Percentiles rank a stretch among this genome's conserved stretches.
These are phyloP conservation scores for Poeciliopsis turneri DNA, from an alignment of 2,797 vertebrate species.

Conservation along the genomic window DNA sequence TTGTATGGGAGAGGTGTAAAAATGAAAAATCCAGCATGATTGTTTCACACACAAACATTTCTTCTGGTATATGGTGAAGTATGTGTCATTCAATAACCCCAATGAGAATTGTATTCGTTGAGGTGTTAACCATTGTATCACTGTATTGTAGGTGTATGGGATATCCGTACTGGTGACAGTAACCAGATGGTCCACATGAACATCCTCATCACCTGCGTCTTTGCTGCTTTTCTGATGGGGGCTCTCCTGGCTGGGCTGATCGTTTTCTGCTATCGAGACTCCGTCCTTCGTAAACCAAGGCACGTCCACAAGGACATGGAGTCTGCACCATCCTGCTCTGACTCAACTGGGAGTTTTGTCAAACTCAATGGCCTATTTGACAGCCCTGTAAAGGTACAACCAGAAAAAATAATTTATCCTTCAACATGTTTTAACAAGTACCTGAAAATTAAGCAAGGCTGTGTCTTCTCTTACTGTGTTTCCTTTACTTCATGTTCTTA, in stretches of 20 bases:
- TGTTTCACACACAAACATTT: constrained; percentile 58
- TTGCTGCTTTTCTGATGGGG: constrained; percentile 94
- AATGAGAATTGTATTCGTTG: constrained; percentile 7
- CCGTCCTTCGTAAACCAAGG: constrained; percentile 90
- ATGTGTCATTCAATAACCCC: constrained; percentile 23
- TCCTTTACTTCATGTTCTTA: constrained; percentile 43
- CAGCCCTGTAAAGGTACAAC: constrained; percentile 90
- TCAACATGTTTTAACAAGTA: constrained; percentile 13
- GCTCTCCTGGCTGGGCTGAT: constrained; percentile 95
- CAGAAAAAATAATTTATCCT: constrained; percentile 14
- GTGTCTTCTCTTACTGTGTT: constrained; percentile 40
- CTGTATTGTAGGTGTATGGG: constrained; percentile 93
- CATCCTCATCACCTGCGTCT: constrained; percentile 97
- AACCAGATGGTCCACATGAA: constrained; percentile 99
- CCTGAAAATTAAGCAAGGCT: constrained; percentile 17
- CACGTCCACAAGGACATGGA: constrained; percentile 94
- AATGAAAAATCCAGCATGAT: constrained; percentile 67
- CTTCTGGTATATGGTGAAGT: constrained; percentile 38
- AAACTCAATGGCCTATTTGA: constrained; percentile 96
- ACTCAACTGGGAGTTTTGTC: constrained; percentile 94
- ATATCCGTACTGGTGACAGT: constrained; percentile 92
- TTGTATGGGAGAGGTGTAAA: constrained; percentile 35
- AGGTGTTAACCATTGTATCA: constrained; percentile 47
- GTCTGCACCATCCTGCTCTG: constrained; percentile 92
- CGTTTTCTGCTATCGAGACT: constrained; percentile 95